Base-by-base conservation (phyloP, 2,113 vertebrate species). In the Laticauda laticaudata region DNA sequence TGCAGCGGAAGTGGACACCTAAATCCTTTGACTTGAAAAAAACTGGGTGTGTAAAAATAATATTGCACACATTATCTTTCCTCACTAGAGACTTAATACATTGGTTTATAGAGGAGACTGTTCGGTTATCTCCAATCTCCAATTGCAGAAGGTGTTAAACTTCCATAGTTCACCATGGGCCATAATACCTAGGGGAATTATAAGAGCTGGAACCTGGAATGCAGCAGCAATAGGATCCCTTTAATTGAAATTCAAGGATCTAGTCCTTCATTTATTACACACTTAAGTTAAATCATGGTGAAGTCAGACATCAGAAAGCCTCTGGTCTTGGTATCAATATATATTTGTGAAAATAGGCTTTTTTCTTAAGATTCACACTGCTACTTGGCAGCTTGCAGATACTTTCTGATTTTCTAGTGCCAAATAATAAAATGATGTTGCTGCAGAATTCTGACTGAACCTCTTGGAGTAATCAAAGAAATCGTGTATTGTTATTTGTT, bases 391-490 rank as follows among this genome's bases (percentile, higher is more conserved):
- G 15, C 3, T 34, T 20, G 5, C 69, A 81, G 15, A 39, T 81
- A 39, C 15, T 39, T 81, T 81, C 34, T 81, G 34, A 39, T 81
- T 81, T 81, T 81, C 34, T 81, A 39, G 18, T 39, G 69, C 18
- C 69, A 39, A 39, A n/a, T 45, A 51, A 92, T 48, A 87, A 18
- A 59, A n/a, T 2, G 12, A 11, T 39, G 45, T 64, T 48, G 64
- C n/a, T 69, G 29, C n/a, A 53, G 61, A 54, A 88, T 34, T 51
- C 7, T 56, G 69, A 51, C 3, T 10, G 4, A 34, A 34, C 15
- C 4, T 54, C 86, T 53, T n/a, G 26, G 59, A 56, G 53, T 57
- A 57, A 24, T 9, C 1, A 97, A 96, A 53, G 51, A 10, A 69
- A n/a, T 56, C 2, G 12, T 54, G 51, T 56, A n/a, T 12, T 85